phyloP scores from a whole-genome alignment of 1,140 invertebrate species.

The Temnothorax longispinosus region DNA sequence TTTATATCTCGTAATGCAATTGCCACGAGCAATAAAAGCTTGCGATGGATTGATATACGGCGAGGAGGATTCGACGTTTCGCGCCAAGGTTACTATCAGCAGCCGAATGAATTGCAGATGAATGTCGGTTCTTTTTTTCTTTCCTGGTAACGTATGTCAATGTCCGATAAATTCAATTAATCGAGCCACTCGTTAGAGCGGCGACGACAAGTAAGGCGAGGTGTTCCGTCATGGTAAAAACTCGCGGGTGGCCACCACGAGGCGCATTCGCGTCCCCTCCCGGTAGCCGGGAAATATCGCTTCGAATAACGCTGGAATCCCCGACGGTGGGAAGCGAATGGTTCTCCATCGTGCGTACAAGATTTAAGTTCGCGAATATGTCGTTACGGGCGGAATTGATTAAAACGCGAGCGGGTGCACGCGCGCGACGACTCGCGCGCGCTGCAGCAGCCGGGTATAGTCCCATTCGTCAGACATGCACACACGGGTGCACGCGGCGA shows the following conservation, averaged over 20 bases:
- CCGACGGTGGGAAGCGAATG: neutral
- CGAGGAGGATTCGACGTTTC: neutral
- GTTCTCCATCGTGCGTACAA: constrained; percentile 1
- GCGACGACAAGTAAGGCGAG: neutral
- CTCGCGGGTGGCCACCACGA: neutral
- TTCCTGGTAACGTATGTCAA: neutral
- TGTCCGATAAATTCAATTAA: constrained; percentile 40
- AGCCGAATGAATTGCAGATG: constrained; percentile 13
- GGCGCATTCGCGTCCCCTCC: neutral
- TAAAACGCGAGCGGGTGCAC: constrained; percentile 23
- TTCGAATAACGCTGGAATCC: neutral
- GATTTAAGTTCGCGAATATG: constrained; percentile 52
- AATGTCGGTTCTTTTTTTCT: neutral
- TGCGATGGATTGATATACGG: neutral
- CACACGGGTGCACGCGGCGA: neutral
- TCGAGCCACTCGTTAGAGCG: constrained; percentile 13
- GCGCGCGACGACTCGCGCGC: constrained; percentile 2
- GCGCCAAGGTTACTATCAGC: neutral
- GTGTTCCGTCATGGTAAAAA: neutral
- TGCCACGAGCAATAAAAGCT: neutral
- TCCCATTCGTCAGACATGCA: constrained; percentile 32
- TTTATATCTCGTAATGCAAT: neutral
- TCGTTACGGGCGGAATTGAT: constrained; percentile 44
- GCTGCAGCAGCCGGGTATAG: constrained; percentile 2
- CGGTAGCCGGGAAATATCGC: constrained; percentile 27